These are phyloP conservation scores for Zaprionus davidi DNA, from an alignment of 1,140 invertebrate genomes.

Conservation along the genomic window DNA sequence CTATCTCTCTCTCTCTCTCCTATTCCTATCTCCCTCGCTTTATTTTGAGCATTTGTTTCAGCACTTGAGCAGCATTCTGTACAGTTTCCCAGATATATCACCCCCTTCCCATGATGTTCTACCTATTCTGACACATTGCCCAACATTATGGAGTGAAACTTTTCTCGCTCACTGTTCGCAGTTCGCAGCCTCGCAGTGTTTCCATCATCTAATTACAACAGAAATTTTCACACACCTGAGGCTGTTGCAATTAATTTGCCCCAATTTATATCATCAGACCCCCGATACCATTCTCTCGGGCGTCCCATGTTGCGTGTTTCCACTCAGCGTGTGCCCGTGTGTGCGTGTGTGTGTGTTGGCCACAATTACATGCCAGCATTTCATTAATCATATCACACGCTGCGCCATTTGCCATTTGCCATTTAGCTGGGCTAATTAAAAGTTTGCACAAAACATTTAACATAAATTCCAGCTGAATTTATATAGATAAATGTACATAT, in stretches of 20 bases:
- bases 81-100: constrained; percentile 45
- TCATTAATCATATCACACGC: constrained; percentile 78
- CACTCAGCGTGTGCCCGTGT: background rate
- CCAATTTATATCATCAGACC: constrained; percentile 76
- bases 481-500: constrained; percentile 43
- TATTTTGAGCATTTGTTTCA: constrained; percentile 32
- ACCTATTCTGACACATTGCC: constrained; percentile 30
- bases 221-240: constrained; percentile 77
- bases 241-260: constrained; percentile 79
- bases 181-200: constrained; percentile 39
- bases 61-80: constrained; percentile 35
- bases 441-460: constrained; percentile 76
- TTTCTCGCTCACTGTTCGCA: constrained; percentile 24
- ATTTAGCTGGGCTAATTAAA: constrained; percentile 80
- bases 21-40: constrained; percentile 50
- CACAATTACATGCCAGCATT: constrained; percentile 76
- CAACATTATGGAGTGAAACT: constrained; percentile 51
- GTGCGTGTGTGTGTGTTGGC: constrained; percentile 23
- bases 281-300: background rate
- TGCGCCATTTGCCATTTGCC: constrained; percentile 77
- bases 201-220: constrained; percentile 79
- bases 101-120: background rate
- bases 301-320: constrained; percentile 44
- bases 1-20: constrained; percentile 47
- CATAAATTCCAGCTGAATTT: constrained; percentile 63